These are phyloP conservation scores for Ptychodera flava DNA, from an alignment of 35 echinoderm and acorn worm species.

Conservation along the genomic window DNA sequence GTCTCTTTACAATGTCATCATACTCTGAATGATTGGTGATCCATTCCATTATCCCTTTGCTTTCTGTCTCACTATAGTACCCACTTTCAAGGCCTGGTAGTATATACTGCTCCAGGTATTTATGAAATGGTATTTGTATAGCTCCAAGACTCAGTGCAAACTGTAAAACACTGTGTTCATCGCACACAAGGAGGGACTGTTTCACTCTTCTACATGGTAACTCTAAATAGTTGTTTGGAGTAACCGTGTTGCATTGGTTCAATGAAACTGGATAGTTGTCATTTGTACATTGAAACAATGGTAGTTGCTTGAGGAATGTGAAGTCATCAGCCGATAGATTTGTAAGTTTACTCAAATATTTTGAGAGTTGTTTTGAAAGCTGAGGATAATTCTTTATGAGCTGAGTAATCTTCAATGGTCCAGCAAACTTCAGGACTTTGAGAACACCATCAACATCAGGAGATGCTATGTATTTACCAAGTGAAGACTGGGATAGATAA, in stretches of 20 bases:
- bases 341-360: too few relatives aligned
- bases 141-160: not conserved
- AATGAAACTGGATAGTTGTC: too few relatives aligned
- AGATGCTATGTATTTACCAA: too few relatives aligned
- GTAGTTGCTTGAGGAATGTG: too few relatives aligned
- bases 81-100: not conserved
- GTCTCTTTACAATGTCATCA: not conserved
- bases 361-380: too few relatives aligned
- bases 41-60: not conserved
- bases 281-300: too few relatives aligned
- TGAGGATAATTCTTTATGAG: too few relatives aligned
- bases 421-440: too few relatives aligned
- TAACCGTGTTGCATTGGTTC: not conserved
- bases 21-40: not conserved
- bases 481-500: too few relatives aligned
- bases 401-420: too few relatives aligned
- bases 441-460: too few relatives aligned
- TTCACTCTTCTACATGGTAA: not conserved
- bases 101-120: not conserved
- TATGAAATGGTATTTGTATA: not conserved
- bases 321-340: too few relatives aligned
- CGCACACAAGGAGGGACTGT: not conserved
- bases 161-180: not conserved
- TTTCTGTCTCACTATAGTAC: not conserved
- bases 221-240: not conserved